A percentile compares a stretch with the other conserved stretches of the same genome.
These are phyloP conservation scores for Drosophila mayri DNA, from an alignment of 1,140 invertebrate species.

Conservation along the genomic window DNA sequence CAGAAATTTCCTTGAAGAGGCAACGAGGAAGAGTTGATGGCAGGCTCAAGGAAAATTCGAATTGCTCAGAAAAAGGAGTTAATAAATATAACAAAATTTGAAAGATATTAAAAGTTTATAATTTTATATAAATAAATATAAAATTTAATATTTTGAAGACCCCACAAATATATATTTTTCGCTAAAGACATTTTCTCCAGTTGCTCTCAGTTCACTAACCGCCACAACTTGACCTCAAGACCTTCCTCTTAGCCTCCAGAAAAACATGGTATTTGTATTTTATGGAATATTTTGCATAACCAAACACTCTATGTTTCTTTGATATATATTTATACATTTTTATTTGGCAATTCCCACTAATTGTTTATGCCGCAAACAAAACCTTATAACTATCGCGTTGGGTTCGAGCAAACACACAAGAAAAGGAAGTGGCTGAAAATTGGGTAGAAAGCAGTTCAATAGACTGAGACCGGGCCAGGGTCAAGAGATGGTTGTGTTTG, in stretches of 20 bases:
- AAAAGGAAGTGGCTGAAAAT: slow-evolving; percentile 20
- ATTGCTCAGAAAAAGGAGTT: neutral
- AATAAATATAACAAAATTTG: fast-evolving
- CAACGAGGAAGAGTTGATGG: neutral
- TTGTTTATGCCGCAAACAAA: slow-evolving; percentile 42
- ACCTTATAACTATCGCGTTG: slow-evolving; percentile 25
- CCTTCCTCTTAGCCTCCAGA: neutral
- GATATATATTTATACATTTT: neutral
- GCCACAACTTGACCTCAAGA: slow-evolving; percentile 1
- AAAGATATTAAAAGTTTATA: neutral
- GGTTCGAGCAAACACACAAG: slow-evolving; percentile 14
- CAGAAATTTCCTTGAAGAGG: slow-evolving; percentile 33
- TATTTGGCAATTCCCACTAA: slow-evolving; percentile 20
- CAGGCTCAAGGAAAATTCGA: neutral
- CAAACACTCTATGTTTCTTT: slow-evolving; percentile 21
- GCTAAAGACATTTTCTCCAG: neutral
- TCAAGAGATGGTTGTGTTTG: slow-evolving; percentile 42
- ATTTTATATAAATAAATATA: neutral
- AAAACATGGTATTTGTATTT: neutral
- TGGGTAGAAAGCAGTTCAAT: slow-evolving; percentile 44
- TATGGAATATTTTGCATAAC: slow-evolving; percentile 2
- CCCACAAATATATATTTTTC: neutral
- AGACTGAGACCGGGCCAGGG: slow-evolving; percentile 48
- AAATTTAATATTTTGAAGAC: neutral
- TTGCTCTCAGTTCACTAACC: neutral